Conservation (phyloP, 2,113 vertebrate species). For the Apteryx owenii region DNA sequence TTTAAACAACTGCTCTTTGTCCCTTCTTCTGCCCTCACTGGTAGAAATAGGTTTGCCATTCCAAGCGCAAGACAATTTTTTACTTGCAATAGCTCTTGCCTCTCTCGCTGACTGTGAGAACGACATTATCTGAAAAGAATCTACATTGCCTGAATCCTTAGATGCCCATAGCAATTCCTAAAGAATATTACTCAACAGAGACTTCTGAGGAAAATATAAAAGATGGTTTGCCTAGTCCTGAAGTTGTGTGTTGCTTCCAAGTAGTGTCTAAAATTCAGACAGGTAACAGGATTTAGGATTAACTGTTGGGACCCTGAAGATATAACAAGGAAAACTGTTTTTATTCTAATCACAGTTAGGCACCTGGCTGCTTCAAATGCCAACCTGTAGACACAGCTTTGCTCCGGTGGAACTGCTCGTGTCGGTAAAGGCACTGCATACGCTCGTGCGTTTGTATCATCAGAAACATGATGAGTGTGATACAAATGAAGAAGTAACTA, state of each 20-base stretch:
- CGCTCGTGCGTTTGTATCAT: not conserved
- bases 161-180: not conserved
- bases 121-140: not conserved
- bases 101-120: not conserved
- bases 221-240: not conserved
- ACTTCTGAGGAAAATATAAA: not conserved
- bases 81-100: not conserved
- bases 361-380: not conserved
- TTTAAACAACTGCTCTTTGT: not conserved
- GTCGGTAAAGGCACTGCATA: not conserved
- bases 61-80: not conserved
- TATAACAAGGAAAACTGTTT: not conserved
- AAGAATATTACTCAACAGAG: not conserved
- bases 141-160: not conserved
- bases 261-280: not conserved
- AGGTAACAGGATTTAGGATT: not conserved
- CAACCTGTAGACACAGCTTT: rapidly evolving
- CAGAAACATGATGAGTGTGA: not conserved
- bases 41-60: not conserved
- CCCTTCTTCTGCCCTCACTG: not conserved
- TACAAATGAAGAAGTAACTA: conserved; percentile 4
- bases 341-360: not conserved
- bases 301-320: not conserved
- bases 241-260: not conserved
- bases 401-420: not conserved